phyloP scores from a whole-genome alignment of 2,797 vertebrate genomes.

The Xenopus petersii region DNA sequence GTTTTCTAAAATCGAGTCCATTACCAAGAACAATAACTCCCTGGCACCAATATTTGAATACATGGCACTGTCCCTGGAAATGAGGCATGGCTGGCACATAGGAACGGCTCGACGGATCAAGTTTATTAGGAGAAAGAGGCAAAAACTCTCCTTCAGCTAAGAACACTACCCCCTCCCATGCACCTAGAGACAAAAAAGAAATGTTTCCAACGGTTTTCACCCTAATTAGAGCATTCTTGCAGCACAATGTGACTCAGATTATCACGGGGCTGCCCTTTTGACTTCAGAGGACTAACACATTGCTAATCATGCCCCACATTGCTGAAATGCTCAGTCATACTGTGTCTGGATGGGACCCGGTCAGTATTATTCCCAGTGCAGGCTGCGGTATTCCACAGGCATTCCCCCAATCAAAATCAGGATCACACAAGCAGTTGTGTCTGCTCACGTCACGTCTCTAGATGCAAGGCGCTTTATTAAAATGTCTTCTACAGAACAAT shows the following conservation, averaged over 20 bases:
- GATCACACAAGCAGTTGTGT: no score
- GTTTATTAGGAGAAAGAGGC: not conserved
- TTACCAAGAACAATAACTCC: no score
- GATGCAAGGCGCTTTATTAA: no score
- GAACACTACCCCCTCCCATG: not conserved
- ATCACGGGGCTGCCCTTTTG: constrained; percentile 19
- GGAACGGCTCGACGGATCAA: not conserved
- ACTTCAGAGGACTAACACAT: constrained; percentile 34
- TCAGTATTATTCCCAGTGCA: no score
- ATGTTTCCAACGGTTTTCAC: constrained; percentile 39
- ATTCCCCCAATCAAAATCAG: no score
- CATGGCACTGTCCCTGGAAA: no score
- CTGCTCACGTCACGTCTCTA: no score
- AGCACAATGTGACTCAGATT: constrained; percentile 44
- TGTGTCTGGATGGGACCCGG: not conserved
- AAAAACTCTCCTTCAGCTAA: not conserved
- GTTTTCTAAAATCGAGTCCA: no score
- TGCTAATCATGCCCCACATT: constrained; percentile 36
- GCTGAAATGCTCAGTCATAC: constrained; percentile 30
- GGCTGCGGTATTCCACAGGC: no score
- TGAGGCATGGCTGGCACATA: not conserved
- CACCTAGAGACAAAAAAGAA: constrained; percentile 17
- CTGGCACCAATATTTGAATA: no score
- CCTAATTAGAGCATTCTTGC: constrained; percentile 41
- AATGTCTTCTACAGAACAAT: no score